phyloP scores from a whole-genome alignment of 2,113 vertebrate species.

The Nothoprocta pentlandii region DNA sequence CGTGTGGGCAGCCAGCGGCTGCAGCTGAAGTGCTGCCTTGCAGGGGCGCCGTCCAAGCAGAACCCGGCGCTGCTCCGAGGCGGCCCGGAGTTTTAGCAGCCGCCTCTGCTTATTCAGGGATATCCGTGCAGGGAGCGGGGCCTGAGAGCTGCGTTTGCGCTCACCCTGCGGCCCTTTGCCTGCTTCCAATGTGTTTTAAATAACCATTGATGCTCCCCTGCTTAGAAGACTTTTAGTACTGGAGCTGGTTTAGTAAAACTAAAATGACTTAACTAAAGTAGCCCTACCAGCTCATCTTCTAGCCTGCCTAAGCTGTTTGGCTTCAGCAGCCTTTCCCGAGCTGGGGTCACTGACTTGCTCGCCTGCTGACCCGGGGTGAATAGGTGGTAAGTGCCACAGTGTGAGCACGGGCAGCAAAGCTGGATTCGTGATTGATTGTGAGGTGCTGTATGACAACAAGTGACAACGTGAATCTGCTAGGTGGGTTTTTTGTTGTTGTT shows the following conservation, averaged over 20 bases:
- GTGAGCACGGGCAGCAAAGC: neutral
- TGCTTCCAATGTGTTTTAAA: neutral
- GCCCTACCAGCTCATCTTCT: neutral
- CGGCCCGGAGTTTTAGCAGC: neutral
- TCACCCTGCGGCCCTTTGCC: too few species aligned
- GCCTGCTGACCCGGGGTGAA: neutral
- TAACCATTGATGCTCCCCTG: neutral
- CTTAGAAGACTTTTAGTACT: neutral
- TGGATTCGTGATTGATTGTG: neutral
- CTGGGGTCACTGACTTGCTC: neutral
- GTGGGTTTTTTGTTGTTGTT: too few species aligned
- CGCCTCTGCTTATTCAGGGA: neutral
- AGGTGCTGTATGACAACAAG: neutral
- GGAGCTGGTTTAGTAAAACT: neutral
- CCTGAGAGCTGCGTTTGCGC: too few species aligned
- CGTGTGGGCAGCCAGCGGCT: neutral
- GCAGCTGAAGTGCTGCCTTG: neutral
- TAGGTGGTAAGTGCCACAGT: neutral
- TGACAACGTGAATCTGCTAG: neutral
- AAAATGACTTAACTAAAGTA: neutral
- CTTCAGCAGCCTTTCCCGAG: neutral
- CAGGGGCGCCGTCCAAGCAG: neutral
- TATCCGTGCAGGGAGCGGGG: too few species aligned
- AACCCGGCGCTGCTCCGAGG: neutral
- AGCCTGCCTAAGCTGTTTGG: neutral